Conservation (phyloP, 2,113 vertebrate genomes). For the Caloenas nicobarica region DNA sequence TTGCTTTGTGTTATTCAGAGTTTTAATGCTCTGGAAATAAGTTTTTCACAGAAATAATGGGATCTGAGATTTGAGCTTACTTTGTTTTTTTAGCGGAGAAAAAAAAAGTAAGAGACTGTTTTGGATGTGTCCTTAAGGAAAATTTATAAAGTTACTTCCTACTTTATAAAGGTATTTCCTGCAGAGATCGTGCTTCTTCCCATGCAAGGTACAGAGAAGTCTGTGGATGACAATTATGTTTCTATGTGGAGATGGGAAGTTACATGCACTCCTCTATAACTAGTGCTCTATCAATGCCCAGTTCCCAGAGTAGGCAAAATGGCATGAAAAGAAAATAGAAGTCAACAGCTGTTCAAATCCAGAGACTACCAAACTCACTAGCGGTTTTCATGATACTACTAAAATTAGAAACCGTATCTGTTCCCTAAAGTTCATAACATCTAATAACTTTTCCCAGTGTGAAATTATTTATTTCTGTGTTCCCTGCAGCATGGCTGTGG, state of each 20-base stretch:
- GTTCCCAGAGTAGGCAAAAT: not conserved
- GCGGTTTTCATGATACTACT: not conserved
- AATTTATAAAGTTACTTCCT: not conserved
- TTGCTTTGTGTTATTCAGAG: not conserved
- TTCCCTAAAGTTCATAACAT: not conserved
- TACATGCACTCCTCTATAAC: accelerated
- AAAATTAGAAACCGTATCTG: accelerated
- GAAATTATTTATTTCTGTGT: not conserved
- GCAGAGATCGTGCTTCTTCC: not conserved
- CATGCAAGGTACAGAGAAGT: not conserved
- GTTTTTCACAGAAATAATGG: not conserved
- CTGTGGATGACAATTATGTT: not conserved
- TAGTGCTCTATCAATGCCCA: not conserved
- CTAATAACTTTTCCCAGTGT: not conserved
- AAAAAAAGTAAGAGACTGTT: not conserved
- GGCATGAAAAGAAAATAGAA: not conserved
- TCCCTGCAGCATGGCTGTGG: conserved; percentile 90
- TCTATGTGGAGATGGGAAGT: not conserved
- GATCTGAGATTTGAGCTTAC: not conserved
- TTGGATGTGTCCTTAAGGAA: not conserved
- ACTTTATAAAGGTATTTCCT: not conserved
- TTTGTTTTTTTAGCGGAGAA: not conserved
- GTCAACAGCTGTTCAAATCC: not conserved
- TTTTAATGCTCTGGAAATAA: not conserved
- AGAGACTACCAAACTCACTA: not conserved